Evolutionary conservation across 2,888 invertebrate species (phyloP), one percentile per base, ranked within the genome.

Genomic region (Cataglyphis altisquamis): DNA sequence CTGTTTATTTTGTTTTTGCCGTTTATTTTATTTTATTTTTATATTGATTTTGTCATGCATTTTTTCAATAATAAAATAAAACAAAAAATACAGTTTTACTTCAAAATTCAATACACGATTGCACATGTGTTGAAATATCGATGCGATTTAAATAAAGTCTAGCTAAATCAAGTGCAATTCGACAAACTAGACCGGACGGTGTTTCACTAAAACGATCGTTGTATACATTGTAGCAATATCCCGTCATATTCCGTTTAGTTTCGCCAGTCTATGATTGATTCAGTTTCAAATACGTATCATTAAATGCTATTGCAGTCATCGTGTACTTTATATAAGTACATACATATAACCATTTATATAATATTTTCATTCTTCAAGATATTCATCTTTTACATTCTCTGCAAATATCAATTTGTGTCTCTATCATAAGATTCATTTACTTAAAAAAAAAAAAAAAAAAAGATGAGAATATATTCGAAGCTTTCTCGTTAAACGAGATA

Each of bases 121-220:
- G 60, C 12, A n/a, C 18, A 12, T 12, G 12, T 36, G 32, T 45
- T 60, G 36, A 80, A 72, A 80, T 70, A 72, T 78, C 72, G 45
- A 60, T 60, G 36, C 32, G 9, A 12, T 60, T 57, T 45, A 41
- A 25, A 41, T 29, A 45, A 70, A 68, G 36, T 48, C 60, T 39
- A 36, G 32, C 32, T 68, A 57, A 78, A 70, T 70, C 60, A 60
- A 70, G 60, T 70, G 48, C 45, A 32, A 1, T 25, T 45, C 29
- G 45, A 45, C 45, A 48, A 68, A 72, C 25, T 70, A 1, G 29
- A 60, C n/a, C n/a, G 55, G 8, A 80, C 36, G 4, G 12, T 62
- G 45, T 72, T 72, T 80, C 25, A 25, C 60, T 72, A 48, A 70
- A 80, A 39, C 45, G n/a, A 80, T 62, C 72, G 45, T 70, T 62